Evolutionary conservation across 2,888 invertebrate species (phyloP), one percentile per base, ranked within the genome.

Genomic region (Ennomos erosarius): DNA sequence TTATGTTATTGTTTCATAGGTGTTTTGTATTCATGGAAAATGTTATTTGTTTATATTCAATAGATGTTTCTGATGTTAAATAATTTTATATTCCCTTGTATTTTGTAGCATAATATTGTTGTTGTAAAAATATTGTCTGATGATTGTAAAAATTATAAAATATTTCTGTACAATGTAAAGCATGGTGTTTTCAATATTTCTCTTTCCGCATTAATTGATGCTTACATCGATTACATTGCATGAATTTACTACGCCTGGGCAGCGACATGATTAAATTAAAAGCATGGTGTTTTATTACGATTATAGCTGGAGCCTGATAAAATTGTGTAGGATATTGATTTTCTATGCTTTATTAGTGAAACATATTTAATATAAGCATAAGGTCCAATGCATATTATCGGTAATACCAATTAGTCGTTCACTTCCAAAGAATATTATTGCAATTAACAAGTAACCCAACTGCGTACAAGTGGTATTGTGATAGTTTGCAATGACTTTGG

Each of bases 141-240:
- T 43, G 33, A 38, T 52, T 11, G 37, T 33, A 13, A 9, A 9
- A 26, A 38, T 33, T 33, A 8, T 37, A 37, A 33, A 42, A 38
- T 55, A 13, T 43, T 16, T 40, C 10, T 42, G 33, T 42, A 37
- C 6, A 1, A 9, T 44, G 9, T 48, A 10, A 26, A 26, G 54
- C 55, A 55, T 55, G 55, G 10, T 9, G n/a, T 38, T 38, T 48
- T 55, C 48, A 3, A 44, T 13, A 39, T 54, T 54, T 47, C 37
- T 43, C 12, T 38, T 45, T 45, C 45, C 11, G 45, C 45, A 45
- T 8, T n/a, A 36, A 38, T 55, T 6, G 26, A 42, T 47, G 13
- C 37, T 43, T 49, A 38, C 33, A 26, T 9, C 16, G 11, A 35
- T 11, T 9, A 11, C 11, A 48, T 10, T 13, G 46, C 35, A 44